These are phyloP conservation scores for Nematostella vectensis DNA, from an alignment of 92 coral and sea anemone genomes.

Conservation along the genomic window DNA sequence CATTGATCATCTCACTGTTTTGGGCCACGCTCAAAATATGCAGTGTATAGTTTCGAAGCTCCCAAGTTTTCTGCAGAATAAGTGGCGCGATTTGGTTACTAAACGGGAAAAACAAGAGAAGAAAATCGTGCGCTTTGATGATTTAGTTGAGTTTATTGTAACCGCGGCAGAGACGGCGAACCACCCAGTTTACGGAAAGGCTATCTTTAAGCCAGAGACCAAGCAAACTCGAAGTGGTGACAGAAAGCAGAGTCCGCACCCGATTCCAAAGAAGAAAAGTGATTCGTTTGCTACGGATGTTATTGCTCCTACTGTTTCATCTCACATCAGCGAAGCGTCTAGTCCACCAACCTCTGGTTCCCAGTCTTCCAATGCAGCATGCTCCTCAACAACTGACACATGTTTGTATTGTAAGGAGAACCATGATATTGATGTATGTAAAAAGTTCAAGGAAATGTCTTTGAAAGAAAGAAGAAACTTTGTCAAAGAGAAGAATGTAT, in stretches of 20 bases:
- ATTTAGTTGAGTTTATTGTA: constrained; percentile 31
- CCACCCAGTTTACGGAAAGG: constrained; percentile 31
- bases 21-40: constrained; percentile 51
- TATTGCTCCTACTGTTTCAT: background rate
- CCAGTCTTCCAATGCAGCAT: background rate
- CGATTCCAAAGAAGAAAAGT: constrained; percentile 5
- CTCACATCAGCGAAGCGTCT: background rate
- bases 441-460: constrained; percentile 22
- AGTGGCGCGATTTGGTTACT: constrained; percentile 39
- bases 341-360: background rate
- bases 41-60: constrained; percentile 37
- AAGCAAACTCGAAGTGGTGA: background rate
- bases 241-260: constrained; percentile 6
- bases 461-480: constrained; percentile 31
- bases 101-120: constrained; percentile 13
- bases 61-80: constrained; percentile 31
- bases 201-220: constrained; percentile 4
- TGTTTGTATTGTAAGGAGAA: constrained; percentile 27
- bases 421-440: constrained; percentile 46
- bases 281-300: constrained; percentile 24
- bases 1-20: constrained; percentile 25
- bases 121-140: constrained; percentile 19
- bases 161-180: constrained; percentile 53
- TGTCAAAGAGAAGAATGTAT: constrained; percentile 27
- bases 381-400: background rate